These are phyloP conservation scores for Porites rus DNA, from an alignment of 92 coral and sea anemone species.

Conservation along the genomic window DNA sequence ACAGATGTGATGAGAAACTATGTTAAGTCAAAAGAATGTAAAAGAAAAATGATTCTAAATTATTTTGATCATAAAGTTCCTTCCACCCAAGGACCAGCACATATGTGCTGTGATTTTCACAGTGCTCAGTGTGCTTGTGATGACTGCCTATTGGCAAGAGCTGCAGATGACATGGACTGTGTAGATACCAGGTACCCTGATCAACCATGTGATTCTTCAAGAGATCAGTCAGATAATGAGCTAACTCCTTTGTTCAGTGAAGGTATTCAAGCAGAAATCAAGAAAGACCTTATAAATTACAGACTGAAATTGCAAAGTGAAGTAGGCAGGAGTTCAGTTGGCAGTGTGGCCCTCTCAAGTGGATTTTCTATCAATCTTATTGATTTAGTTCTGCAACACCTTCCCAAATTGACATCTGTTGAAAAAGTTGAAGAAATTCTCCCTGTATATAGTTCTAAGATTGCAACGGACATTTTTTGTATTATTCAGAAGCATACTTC, in stretches of 20 bases:
- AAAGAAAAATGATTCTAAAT: conserved; percentile 52
- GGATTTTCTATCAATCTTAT: not conserved
- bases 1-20: conserved; percentile 52
- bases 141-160: conserved; percentile 6
- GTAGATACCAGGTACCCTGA: not conserved
- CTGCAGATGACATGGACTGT: conserved; percentile 6
- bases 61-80: conserved; percentile 50
- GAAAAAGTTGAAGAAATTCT: too few relatives aligned
- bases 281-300: conserved; percentile 1
- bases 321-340: conserved; percentile 3
- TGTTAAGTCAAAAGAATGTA: conserved; percentile 47
- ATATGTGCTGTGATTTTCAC: conserved; percentile 11
- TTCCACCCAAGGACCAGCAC: not conserved
- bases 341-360: conserved; percentile 3
- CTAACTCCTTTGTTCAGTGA: not conserved
- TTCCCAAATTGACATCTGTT: too few relatives aligned
- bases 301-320: not conserved
- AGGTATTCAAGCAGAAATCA: not conserved
- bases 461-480: too few relatives aligned
- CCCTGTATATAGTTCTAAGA: too few relatives aligned
- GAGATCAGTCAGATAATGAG: conserved; percentile 3
- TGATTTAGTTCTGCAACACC: too few relatives aligned
- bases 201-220: not conserved
- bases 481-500: too few relatives aligned
- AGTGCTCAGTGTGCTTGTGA: conserved; percentile 7